phyloP scores from a whole-genome alignment of 1,140 invertebrate genomes.

The Calephelis nemesis region DNA sequence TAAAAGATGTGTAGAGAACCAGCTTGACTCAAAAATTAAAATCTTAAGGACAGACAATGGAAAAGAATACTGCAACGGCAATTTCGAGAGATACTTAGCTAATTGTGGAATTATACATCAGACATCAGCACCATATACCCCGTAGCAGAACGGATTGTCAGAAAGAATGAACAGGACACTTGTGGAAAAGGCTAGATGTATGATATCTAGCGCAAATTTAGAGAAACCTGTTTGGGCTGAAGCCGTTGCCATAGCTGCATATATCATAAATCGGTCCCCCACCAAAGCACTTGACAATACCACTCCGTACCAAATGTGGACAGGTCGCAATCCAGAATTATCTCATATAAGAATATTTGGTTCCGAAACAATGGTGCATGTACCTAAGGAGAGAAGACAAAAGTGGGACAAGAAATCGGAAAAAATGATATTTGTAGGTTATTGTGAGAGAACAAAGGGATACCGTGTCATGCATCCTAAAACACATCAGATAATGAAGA shows the following conservation, averaged over 20 bases:
- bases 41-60: slow-evolving; percentile 30
- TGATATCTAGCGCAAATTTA: slow-evolving; percentile 14
- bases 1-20: slow-evolving; percentile 24
- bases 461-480: slow-evolving; percentile 50
- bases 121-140: slow-evolving; percentile 27
- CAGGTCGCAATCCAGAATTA: slow-evolving; percentile 52
- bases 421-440: slow-evolving; percentile 61
- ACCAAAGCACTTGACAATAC: slow-evolving; percentile 23
- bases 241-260: slow-evolving; percentile 17
- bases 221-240: slow-evolving; percentile 19
- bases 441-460: slow-evolving; percentile 48
- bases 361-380: slow-evolving; percentile 51
- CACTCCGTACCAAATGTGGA: slow-evolving; percentile 65
- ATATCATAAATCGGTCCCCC: slow-evolving; percentile 34
- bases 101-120: slow-evolving; percentile 27
- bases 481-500: slow-evolving; percentile 34
- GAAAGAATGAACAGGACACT: slow-evolving; percentile 28
- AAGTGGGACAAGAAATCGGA: slow-evolving; percentile 60
- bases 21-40: slow-evolving; percentile 28
- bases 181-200: slow-evolving; percentile 26
- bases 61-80: slow-evolving; percentile 27
- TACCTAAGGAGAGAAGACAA: slow-evolving; percentile 55
- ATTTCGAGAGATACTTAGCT: slow-evolving; percentile 27
- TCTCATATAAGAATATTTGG: slow-evolving; percentile 53
- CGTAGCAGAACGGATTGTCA: slow-evolving; percentile 24